phyloP scores from a whole-genome alignment of 2,797 vertebrate species.

The Aselliscus stoliczkanus region DNA sequence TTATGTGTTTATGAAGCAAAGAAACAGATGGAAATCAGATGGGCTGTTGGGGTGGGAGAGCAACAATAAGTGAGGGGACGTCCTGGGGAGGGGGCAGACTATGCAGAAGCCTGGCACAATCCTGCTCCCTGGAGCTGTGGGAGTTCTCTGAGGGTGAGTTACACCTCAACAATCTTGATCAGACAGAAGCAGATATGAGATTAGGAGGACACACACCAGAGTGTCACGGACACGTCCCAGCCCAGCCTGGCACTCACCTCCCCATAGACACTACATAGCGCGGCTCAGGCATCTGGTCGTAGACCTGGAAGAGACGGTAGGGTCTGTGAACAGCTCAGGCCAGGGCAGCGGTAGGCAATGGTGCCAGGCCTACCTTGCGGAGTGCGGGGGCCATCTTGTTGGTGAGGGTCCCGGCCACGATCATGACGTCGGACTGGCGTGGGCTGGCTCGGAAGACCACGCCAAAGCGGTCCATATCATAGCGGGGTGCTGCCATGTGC shows the following conservation, averaged over 20 bases:
- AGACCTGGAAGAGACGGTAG: slow-evolving; percentile 86
- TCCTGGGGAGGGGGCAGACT: neutral
- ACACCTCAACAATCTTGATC: neutral
- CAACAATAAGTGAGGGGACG: neutral
- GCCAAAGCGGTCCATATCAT: slow-evolving; percentile 98
- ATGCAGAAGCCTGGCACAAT: neutral
- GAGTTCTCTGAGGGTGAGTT: neutral
- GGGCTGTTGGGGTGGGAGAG: neutral
- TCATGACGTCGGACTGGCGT: slow-evolving; percentile 96
- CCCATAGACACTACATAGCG: slow-evolving; percentile 99
- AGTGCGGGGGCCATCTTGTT: slow-evolving; percentile 98
- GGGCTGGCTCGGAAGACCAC: slow-evolving; percentile 98
- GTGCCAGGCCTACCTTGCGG: slow-evolving; percentile 85
- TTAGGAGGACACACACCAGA: neutral
- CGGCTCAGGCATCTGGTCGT: slow-evolving; percentile 98
- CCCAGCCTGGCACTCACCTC: slow-evolving; percentile 83
- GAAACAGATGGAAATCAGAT: neutral
- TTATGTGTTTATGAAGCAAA: neutral
- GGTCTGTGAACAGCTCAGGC: neutral
- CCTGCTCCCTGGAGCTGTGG: neutral
- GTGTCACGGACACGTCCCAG: neutral
- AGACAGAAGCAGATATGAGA: neutral
- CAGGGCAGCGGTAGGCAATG: rapidly evolving
- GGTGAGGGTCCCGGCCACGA: slow-evolving; percentile 94
- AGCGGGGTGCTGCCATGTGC: slow-evolving; percentile 97